A percentile compares a stretch with the other conserved stretches of the same genome.
These are phyloP conservation scores for Rhea pennata DNA, from an alignment of 2,113 vertebrate genomes.

Conservation along the genomic window DNA sequence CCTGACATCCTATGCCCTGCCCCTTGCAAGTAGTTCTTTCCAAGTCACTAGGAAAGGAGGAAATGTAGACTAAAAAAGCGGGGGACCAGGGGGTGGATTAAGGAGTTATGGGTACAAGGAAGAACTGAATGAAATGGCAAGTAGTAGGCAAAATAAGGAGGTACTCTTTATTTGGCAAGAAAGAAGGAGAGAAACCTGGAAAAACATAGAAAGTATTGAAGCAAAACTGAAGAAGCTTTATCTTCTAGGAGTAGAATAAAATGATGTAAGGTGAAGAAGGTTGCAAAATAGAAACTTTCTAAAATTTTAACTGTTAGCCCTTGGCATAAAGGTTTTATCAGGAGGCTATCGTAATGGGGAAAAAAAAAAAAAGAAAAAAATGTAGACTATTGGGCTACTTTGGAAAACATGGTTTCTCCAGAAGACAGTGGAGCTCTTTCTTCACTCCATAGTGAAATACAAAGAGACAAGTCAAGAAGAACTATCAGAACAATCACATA, in stretches of 20 bases:
- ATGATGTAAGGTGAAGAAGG: background rate
- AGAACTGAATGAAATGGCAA: background rate
- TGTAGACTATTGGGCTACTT: background rate
- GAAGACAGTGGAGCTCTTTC: background rate
- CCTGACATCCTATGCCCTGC: too few relatives aligned
- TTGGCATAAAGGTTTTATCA: background rate
- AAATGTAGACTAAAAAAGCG: background rate
- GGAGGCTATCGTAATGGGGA: background rate
- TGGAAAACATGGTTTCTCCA: background rate
- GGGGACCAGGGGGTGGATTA: background rate
- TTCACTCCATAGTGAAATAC: background rate
- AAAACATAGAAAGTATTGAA: background rate
- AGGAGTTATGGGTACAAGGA: background rate
- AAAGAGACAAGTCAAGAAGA: background rate
- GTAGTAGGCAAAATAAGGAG: background rate
- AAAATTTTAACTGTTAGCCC: background rate
- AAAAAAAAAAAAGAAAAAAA: background rate
- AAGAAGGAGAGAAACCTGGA: background rate
- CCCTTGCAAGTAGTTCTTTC: background rate
- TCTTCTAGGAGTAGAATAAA: background rate
- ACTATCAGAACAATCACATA: background rate
- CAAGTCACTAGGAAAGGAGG: background rate
- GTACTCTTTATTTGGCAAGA: background rate
- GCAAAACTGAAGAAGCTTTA: background rate
- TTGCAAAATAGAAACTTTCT: background rate